Base-by-base conservation (phyloP, 2,888 invertebrate species). In the Byasa hedistus region DNA sequence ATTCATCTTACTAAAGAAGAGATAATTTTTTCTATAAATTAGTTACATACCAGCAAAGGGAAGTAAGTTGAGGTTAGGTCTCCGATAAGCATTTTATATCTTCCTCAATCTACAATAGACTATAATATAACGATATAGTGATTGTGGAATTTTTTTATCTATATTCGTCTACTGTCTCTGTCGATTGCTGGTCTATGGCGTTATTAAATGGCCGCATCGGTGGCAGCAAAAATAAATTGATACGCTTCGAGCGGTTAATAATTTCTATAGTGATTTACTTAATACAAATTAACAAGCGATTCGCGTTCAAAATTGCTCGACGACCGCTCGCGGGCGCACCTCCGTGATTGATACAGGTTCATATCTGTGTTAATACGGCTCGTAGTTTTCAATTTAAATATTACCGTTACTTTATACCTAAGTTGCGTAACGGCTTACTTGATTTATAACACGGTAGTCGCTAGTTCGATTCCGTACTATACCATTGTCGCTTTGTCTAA, bases 201-300 rank as follows among this genome's bases (percentile, higher is more conserved):
- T 63, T 56, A 58, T 67, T 21, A 59, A 63, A 64, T 12, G 64
- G 56, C 62, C 7, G 57, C 32, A 21, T 63, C 67, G 51, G 63
- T 67, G 67, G 63, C 60, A 67, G 52, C 24, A 8, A 62, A 63
- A 57, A 58, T 48, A 63, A 67, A 63, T 27, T 55, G 59, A 66
- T 66, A 63, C 51, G 22, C n/a, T 19, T 48, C 39, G 17, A 56
- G 63, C 55, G 32, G 62, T 67, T 63, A 67, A 67, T 67, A 62
- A 63, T 67, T 64, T 60, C 24, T 52, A 64, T 67, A 64, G 64
- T 67, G 63, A 64, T 64, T 67, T 67, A 63, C 64, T 56, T 64
- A 51, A 57, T 60, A 60, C 59, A 67, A 67, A 67, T 67, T 64
- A 59, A 64, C 60, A 22, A 57, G 55, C 59, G 63, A 64, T 67